A percentile compares a stretch with the other conserved stretches of the same genome.
Conservation (phyloP, 2,888 invertebrate species). For the Pheosia gnoma region DNA sequence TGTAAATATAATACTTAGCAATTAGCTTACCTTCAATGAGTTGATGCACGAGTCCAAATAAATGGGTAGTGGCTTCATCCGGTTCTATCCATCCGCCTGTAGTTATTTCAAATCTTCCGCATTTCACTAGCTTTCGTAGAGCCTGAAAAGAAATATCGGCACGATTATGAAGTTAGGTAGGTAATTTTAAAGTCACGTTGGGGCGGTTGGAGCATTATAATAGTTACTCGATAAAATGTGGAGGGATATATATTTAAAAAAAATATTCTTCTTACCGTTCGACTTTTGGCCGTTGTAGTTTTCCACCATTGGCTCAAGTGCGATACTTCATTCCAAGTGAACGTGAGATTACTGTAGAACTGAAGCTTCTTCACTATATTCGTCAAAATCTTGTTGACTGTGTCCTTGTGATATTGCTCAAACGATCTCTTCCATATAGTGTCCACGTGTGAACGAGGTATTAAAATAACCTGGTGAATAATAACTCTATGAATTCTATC, state of each 20-base stretch:
- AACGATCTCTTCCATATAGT: constrained; percentile 68
- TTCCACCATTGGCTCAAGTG: constrained; percentile 76
- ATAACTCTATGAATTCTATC: too few relatives aligned
- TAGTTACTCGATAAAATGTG: too few relatives aligned
- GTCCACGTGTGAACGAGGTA: constrained; percentile 67
- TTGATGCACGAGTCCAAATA: constrained; percentile 95
- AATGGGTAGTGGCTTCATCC: constrained; percentile 94
- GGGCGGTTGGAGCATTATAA: too few relatives aligned
- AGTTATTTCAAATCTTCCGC: constrained; percentile 93
- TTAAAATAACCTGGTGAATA: constrained; percentile 62
- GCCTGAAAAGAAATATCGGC: constrained; percentile 66
- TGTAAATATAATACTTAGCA: constrained; percentile 2
- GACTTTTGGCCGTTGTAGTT: constrained; percentile 56
- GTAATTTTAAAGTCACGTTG: too few relatives aligned
- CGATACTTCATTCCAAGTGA: constrained; percentile 75
- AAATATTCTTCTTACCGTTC: constrained; percentile 51
- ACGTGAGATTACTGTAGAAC: constrained; percentile 68
- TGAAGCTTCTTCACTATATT: constrained; percentile 73
- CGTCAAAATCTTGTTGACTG: constrained; percentile 61
- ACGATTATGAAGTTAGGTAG: background rate
- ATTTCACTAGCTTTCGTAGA: constrained; percentile 88
- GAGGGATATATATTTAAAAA: too few relatives aligned
- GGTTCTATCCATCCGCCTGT: constrained; percentile 98
- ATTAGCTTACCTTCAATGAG: constrained; percentile 89
- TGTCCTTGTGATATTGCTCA: constrained; percentile 60